These are phyloP conservation scores for Chaetorhynchus papuensis DNA, from an alignment of 2,113 vertebrate species.

Conservation along the genomic window DNA sequence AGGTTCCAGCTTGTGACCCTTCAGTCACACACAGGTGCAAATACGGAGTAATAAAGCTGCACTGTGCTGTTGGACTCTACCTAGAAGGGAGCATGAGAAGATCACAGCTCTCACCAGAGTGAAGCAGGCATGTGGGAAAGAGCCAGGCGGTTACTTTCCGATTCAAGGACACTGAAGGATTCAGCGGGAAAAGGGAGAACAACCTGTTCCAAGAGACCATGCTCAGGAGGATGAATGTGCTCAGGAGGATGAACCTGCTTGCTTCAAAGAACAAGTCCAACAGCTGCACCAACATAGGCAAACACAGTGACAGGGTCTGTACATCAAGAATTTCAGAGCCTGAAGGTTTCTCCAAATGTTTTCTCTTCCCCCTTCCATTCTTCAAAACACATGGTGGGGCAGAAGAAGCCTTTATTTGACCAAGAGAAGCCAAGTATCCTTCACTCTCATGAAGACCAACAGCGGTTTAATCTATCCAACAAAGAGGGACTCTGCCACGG, in stretches of 20 bases:
- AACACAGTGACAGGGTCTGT: not conserved
- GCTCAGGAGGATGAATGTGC: not conserved
- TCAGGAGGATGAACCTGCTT: not conserved
- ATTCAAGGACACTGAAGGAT: not conserved
- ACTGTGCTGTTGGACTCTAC: not conserved
- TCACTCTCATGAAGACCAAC: not conserved
- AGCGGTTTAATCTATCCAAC: not conserved
- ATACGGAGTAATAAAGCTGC: rapidly evolving
- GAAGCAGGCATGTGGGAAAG: not conserved
- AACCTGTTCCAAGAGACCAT: not conserved
- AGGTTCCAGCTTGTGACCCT: not conserved
- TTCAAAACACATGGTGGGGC: not conserved
- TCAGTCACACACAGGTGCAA: not conserved
- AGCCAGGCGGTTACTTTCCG: not conserved
- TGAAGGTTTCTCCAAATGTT: not conserved
- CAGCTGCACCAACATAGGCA: not conserved
- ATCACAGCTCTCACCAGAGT: not conserved
- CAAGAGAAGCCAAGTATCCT: rapidly evolving
- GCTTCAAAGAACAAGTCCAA: not conserved
- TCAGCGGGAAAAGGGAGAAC: not conserved
- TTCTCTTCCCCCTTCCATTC: not conserved
- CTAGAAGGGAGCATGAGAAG: not conserved
- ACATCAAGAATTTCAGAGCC: not conserved
- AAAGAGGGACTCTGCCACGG: not conserved
- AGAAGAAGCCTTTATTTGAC: not conserved